Percentiles rank a stretch among this genome's conserved stretches.
These are phyloP conservation scores for Corythaixoides concolor DNA, from an alignment of 2,113 vertebrate species.

Conservation along the genomic window DNA sequence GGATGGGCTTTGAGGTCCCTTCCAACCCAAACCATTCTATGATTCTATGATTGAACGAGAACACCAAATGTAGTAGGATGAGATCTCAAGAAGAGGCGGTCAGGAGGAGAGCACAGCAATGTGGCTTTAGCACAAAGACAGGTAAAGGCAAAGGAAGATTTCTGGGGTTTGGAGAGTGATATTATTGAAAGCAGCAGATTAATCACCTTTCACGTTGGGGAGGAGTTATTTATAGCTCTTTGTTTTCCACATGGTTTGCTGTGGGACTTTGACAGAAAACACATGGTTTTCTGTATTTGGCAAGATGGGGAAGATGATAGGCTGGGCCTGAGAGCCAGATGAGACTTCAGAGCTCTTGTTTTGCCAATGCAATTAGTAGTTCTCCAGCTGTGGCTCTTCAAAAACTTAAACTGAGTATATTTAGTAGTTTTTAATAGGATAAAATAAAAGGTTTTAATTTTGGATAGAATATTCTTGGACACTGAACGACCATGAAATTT, in stretches of 20 bases:
- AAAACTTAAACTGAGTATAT: not conserved
- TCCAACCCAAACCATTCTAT: too few species aligned
- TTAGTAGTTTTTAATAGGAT: not conserved
- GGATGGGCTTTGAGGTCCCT: too few species aligned
- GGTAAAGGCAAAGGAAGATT: not conserved
- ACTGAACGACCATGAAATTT: not conserved
- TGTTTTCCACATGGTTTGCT: slow-evolving; percentile 45
- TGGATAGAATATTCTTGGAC: not conserved
- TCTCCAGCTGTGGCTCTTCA: not conserved
- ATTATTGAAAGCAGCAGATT: slow-evolving; percentile 1
- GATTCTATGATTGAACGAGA: not conserved
- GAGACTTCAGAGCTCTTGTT: not conserved
- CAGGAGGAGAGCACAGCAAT: not conserved
- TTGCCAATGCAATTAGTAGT: not conserved
- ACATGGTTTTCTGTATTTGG: slow-evolving; percentile 18
- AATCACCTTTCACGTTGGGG: slow-evolving; percentile 3
- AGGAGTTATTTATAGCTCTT: slow-evolving; percentile 38
- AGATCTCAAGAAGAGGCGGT: not conserved
- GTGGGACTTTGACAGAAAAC: slow-evolving; percentile 32
- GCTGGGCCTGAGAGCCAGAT: not conserved
- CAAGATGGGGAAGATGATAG: not conserved
- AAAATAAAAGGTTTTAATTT: not conserved
- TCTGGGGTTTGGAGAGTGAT: not conserved
- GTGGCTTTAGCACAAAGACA: not conserved
- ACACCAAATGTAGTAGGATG: not conserved